Conservation (phyloP, 2,113 vertebrate species). For the Ictalurus furcatus region DNA sequence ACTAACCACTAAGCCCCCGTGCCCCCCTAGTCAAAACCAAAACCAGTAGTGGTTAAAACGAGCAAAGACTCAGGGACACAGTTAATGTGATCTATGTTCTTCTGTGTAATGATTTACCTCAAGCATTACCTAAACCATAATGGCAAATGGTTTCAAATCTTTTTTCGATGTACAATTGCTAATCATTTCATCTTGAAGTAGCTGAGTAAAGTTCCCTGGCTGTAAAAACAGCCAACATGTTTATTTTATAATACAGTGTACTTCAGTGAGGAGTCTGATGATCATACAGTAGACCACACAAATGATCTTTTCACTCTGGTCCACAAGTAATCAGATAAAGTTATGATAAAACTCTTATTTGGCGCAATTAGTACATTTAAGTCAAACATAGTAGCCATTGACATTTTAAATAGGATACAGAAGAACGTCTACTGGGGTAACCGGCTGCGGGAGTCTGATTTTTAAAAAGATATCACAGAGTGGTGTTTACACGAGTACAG, state of each 20-base stretch:
- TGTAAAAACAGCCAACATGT: not conserved
- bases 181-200: not conserved
- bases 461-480: not conserved
- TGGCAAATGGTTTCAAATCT: too few species aligned
- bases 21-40: not conserved
- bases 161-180: not conserved
- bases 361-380: not conserved
- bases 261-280: not conserved
- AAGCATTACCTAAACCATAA: not conserved
- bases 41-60: not conserved
- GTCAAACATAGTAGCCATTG: not conserved
- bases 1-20: too few species aligned
- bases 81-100: not conserved
- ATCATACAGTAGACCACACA: not conserved
- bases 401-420: not conserved
- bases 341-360: not conserved
- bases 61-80: not conserved
- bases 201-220: not conserved
- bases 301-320: not conserved
- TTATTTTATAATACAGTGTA: not conserved
- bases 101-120: not conserved
- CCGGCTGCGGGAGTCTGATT: not conserved
- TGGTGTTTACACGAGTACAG: not conserved
- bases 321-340: not conserved
- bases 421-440: not conserved